Conservation (phyloP, 2,113 vertebrate genomes). For the Aramus guarauna region DNA sequence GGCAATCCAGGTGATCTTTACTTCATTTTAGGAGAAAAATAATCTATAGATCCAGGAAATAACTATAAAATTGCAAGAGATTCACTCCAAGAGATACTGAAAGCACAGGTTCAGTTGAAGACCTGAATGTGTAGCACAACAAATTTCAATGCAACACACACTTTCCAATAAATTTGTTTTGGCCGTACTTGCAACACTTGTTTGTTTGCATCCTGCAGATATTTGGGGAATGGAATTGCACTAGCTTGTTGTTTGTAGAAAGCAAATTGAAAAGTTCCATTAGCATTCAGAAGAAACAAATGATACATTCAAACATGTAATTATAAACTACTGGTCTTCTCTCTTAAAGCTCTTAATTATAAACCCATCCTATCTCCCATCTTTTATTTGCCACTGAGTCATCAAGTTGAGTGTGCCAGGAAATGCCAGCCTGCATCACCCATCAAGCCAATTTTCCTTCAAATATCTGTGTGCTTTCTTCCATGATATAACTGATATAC, state of each 20-base stretch:
- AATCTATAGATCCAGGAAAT: neutral
- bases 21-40: neutral
- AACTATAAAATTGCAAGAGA: neutral
- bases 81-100: neutral
- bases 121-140: neutral
- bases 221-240: neutral
- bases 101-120: neutral
- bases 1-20: neutral
- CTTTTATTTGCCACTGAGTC: neutral
- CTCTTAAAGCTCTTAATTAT: neutral
- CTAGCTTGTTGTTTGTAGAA: neutral
- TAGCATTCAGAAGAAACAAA: conserved; percentile 1
- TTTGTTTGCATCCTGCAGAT: neutral
- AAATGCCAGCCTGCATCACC: neutral
- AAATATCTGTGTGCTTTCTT: neutral
- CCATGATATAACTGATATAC: neutral
- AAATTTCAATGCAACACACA: neutral
- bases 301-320: neutral
- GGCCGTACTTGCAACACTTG: accelerated
- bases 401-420: neutral
- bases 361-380: neutral
- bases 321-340: neutral
- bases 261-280: neutral
- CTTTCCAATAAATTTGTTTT: neutral
- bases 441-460: neutral